These are phyloP conservation scores for Myxocyprinus asiaticus DNA, from an alignment of 2,113 vertebrate species.

Conservation along the genomic window DNA sequence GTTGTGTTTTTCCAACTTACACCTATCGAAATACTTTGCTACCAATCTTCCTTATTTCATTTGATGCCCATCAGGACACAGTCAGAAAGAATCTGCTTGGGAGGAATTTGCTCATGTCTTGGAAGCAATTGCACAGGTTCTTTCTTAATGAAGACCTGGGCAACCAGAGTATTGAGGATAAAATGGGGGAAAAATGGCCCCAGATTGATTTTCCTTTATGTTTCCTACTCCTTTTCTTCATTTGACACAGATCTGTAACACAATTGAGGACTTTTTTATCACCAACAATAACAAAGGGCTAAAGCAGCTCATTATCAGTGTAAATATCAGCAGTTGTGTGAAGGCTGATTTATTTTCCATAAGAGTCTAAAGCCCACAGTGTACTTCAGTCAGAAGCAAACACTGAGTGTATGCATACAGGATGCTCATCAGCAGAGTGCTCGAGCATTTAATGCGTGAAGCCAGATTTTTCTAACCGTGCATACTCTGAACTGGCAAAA, in stretches of 20 bases:
- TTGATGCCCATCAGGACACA: slow-evolving; percentile 47
- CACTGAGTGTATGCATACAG: no score
- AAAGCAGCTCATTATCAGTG: background rate
- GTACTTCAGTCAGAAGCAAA: no score
- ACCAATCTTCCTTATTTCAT: slow-evolving; percentile 54
- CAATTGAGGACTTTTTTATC: background rate
- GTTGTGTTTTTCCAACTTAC: slow-evolving; percentile 52
- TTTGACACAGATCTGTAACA: background rate
- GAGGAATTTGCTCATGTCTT: slow-evolving; percentile 20
- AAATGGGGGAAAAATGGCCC: slow-evolving; percentile 49
- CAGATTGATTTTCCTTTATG: slow-evolving; percentile 52
- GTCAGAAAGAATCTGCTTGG: background rate
- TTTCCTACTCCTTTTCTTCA: background rate
- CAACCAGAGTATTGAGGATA: slow-evolving; percentile 45
- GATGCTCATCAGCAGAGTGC: no score
- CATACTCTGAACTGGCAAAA: no score
- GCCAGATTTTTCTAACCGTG: no score
- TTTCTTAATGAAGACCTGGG: slow-evolving; percentile 60
- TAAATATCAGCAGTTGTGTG: background rate
- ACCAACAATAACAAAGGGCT: background rate
- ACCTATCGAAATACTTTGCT: slow-evolving; percentile 29
- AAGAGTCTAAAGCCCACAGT: no score
- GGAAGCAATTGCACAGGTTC: slow-evolving; percentile 26
- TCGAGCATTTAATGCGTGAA: no score
- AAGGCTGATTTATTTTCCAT: background rate